Percentiles rank a stretch among this genome's conserved stretches.
phyloP scores from a whole-genome alignment of 2,113 vertebrate species.

The Sphyrna mokarran region DNA sequence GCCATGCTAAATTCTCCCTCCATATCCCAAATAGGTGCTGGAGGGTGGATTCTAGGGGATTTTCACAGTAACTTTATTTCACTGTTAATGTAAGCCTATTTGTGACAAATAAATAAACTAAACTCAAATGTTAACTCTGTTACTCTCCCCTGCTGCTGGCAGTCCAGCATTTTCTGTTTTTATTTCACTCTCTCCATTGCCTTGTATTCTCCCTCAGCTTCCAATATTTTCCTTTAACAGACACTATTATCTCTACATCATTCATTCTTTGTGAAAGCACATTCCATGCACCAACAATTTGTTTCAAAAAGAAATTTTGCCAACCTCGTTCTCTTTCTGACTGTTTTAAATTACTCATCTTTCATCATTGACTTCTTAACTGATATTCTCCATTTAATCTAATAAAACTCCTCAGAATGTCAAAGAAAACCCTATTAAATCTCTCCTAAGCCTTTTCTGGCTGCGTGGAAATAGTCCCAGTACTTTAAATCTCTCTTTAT shows the following conservation, averaged over 20 bases:
- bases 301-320: background rate
- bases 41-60: too few species aligned
- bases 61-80: too few species aligned
- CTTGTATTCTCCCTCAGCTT: background rate
- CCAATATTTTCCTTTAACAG: background rate
- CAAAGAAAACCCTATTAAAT: background rate
- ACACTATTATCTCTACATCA: background rate
- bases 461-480: background rate
- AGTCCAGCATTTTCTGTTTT: too few species aligned
- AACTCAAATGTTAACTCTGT: too few species aligned
- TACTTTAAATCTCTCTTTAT: too few species aligned
- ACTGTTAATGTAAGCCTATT: too few species aligned
- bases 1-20: too few species aligned
- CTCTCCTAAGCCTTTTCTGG: background rate
- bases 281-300: background rate
- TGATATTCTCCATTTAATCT: background rate
- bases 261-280: background rate
- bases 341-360: background rate
- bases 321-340: background rate
- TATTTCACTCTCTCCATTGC: too few species aligned
- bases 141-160: too few species aligned
- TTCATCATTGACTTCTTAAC: background rate
- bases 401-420: background rate
- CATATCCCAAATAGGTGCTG: too few species aligned
- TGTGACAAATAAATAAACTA: too few species aligned